These are phyloP conservation scores for Chaetops frenatus DNA, from an alignment of 2,113 vertebrate genomes.

Conservation along the genomic window DNA sequence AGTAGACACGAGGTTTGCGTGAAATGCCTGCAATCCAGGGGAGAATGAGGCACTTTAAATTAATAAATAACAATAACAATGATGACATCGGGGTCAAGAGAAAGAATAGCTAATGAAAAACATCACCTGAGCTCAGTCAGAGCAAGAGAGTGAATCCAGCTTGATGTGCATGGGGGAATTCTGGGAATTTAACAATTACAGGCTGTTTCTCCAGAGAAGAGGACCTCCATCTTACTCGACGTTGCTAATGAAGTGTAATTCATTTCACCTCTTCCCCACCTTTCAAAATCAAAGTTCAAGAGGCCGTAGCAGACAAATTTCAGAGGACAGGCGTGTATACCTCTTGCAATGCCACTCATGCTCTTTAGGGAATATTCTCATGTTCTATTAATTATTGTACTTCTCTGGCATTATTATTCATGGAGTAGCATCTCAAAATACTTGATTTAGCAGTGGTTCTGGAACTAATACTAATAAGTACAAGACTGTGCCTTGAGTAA, in stretches of 20 bases:
- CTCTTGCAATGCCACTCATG: slow-evolving; percentile 26
- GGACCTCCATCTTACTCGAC: slow-evolving; percentile 20
- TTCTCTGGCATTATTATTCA: slow-evolving; percentile 71
- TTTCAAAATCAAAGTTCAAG: slow-evolving; percentile 75
- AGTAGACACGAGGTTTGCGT: neutral
- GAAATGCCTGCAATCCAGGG: neutral
- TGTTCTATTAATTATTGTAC: slow-evolving; percentile 74
- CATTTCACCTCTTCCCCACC: slow-evolving; percentile 54
- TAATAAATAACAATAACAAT: slow-evolving; percentile 56
- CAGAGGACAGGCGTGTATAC: slow-evolving; percentile 55
- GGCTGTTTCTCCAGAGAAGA: slow-evolving; percentile 39
- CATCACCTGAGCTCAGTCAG: slow-evolving; percentile 18
- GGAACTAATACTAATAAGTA: slow-evolving; percentile 73
- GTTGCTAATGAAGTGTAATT: slow-evolving; percentile 69
- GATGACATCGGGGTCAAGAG: slow-evolving; percentile 43
- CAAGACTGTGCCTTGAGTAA: slow-evolving; percentile 1
- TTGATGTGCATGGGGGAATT: slow-evolving; percentile 14
- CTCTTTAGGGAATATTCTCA: slow-evolving; percentile 68
- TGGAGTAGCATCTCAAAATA: slow-evolving; percentile 64
- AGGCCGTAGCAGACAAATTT: slow-evolving; percentile 54
- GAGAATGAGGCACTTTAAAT: slow-evolving; percentile 24
- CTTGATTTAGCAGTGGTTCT: slow-evolving; percentile 69
- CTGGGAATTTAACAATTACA: slow-evolving; percentile 61
- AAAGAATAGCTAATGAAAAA: slow-evolving; percentile 43
- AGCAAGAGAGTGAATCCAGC: neutral